Evolutionary conservation across 2,888 invertebrate species (phyloP).

Genomic region (Diabrotica balteata): DNA sequence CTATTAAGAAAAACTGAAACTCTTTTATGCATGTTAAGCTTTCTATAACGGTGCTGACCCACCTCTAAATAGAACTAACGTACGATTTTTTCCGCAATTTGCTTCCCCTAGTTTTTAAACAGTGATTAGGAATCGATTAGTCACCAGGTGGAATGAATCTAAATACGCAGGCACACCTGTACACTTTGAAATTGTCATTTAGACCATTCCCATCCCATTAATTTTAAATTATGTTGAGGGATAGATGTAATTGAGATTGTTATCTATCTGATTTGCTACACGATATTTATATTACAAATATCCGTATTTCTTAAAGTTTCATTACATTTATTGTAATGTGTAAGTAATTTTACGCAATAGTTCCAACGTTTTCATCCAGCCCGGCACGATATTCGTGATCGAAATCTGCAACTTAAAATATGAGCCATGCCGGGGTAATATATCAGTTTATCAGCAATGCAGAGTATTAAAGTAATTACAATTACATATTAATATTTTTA

Average conservation of each 20-base stretch:
- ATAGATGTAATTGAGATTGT: not conserved
- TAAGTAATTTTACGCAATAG: conserved; percentile 16
- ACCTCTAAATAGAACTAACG: too few species aligned
- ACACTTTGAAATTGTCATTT: conserved; percentile 21
- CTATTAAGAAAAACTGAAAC: too few species aligned
- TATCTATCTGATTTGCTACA: conserved; percentile 5
- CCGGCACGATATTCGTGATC: conserved; percentile 14
- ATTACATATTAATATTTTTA: not conserved
- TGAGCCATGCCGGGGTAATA: not conserved
- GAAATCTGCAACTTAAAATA: conserved; percentile 8
- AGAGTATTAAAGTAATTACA: conserved; percentile 3
- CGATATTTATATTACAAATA: conserved; percentile 6
- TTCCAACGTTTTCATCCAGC: conserved; percentile 6
- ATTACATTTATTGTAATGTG: conserved; percentile 12
- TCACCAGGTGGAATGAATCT: conserved; percentile 10
- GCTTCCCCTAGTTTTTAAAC: conserved; percentile 10
- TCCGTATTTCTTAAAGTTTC: conserved; percentile 8
- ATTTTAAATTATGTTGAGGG: conserved; percentile 18
- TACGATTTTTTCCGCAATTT: conserved; percentile 9
- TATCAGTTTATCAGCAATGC: conserved; percentile 8
- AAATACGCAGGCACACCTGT: conserved; percentile 16
- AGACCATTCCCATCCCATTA: conserved; percentile 19
- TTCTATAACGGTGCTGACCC: too few species aligned
- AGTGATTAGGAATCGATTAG: conserved; percentile 14
- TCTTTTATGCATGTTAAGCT: too few species aligned